Evolutionary conservation across 2,888 invertebrate genomes (phyloP).

Genomic region (Podabrus alpinus): DNA sequence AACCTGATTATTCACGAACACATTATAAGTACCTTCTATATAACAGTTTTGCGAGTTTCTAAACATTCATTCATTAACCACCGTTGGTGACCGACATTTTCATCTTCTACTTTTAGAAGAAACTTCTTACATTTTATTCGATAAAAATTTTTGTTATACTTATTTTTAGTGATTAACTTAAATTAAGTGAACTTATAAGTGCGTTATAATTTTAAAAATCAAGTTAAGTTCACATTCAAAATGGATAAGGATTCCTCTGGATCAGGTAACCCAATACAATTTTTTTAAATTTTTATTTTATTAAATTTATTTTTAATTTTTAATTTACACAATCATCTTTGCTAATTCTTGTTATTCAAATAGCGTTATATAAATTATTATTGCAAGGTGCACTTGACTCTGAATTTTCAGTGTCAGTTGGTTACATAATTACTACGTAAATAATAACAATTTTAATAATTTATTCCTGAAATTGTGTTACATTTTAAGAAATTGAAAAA

Average conservation of each 20-base stretch:
- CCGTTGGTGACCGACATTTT: conserved; percentile 45
- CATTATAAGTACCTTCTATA: conserved; percentile 35
- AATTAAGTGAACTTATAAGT: background rate
- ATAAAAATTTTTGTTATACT: background rate
- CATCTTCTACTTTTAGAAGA: conserved; percentile 15
- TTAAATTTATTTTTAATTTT: background rate
- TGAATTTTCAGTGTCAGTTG: conserved; percentile 17
- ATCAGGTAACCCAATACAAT: conserved; percentile 3
- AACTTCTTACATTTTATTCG: background rate
- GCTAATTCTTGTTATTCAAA: background rate
- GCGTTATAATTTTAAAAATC: background rate
- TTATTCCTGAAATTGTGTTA: background rate
- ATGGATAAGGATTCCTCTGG: conserved; percentile 20
- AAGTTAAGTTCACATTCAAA: background rate
- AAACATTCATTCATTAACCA: conserved; percentile 43
- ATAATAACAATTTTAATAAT: conserved; percentile 5
- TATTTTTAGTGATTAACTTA: background rate
- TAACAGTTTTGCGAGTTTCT: conserved; percentile 43
- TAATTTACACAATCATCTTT: background rate
- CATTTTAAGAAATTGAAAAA: background rate
- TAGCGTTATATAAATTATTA: background rate
- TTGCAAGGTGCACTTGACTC: conserved; percentile 13
- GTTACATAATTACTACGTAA: conserved; percentile 11
- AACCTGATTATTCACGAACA: background rate
- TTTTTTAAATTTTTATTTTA: background rate